Conservation (phyloP, 1,140 invertebrate species). For the Drosophila auraria region DNA sequence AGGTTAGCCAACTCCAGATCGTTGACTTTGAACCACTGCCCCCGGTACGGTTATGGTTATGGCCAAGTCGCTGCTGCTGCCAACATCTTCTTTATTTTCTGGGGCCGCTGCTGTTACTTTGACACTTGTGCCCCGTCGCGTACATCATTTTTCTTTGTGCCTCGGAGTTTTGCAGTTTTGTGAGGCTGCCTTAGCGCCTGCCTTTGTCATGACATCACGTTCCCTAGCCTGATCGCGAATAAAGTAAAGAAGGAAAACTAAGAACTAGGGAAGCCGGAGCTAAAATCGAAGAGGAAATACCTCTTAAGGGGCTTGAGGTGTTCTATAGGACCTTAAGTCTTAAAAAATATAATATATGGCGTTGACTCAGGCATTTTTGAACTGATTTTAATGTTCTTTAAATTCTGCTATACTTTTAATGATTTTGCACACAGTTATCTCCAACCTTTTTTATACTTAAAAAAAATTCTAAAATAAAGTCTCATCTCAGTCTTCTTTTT, state of each 20-base stretch:
- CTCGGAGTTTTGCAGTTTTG: conserved; percentile 14
- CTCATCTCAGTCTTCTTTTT: background rate
- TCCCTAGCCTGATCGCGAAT: conserved; percentile 29
- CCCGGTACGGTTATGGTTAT: conserved; percentile 37
- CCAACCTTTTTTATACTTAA: too few relatives aligned
- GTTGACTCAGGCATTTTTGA: too few relatives aligned
- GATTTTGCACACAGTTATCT: too few relatives aligned
- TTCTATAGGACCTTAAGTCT: background rate
- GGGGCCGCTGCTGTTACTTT: conserved; percentile 28
- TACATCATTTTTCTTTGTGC: conserved; percentile 56
- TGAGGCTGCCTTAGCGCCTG: conserved; percentile 51
- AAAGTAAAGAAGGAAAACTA: conserved; percentile 23
- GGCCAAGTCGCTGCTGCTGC: conserved; percentile 29
- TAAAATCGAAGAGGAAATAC: conserved; percentile 15
- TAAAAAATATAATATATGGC: background rate
- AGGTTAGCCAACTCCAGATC: conserved; percentile 45
- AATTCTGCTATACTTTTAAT: too few relatives aligned
- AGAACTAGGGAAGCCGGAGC: conserved; percentile 9
- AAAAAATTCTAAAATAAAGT: background rate
- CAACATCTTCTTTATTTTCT: conserved; percentile 39
- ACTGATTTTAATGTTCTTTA: too few relatives aligned
- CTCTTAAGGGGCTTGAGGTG: background rate
- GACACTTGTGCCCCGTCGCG: conserved; percentile 66
- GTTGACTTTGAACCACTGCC: conserved; percentile 58
- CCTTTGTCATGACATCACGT: conserved; percentile 73